Percentiles rank a stretch among this genome's conserved stretches.
phyloP scores from a whole-genome alignment of 2,797 vertebrate genomes.

The Columba guinea region DNA sequence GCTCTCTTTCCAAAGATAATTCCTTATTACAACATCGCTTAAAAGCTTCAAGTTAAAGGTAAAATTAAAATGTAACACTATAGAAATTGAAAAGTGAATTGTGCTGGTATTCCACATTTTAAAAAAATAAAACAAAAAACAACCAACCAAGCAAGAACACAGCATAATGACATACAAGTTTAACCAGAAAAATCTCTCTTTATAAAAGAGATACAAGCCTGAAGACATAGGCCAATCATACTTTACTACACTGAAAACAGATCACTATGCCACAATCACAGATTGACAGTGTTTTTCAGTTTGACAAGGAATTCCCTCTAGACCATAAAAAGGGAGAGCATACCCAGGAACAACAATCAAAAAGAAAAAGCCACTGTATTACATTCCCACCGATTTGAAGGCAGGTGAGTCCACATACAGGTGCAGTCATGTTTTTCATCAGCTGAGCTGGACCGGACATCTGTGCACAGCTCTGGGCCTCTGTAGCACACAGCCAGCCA shows the following conservation, averaged over 20 bases:
- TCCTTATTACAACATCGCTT: neutral
- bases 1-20: neutral
- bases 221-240: neutral
- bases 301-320: neutral
- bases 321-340: neutral
- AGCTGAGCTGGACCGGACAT: neutral
- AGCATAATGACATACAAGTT: neutral
- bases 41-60: neutral
- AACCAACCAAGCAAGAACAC: neutral
- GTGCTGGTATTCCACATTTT: accelerated
- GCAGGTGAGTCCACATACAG: neutral
- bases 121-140: too few species aligned
- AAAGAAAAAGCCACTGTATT: neutral
- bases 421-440: neutral
- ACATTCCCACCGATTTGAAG: neutral
- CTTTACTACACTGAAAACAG: neutral
- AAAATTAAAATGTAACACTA: neutral
- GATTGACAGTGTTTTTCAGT: neutral
- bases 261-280: neutral
- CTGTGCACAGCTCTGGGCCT: neutral
- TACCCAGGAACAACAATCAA: neutral
- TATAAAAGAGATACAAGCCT: neutral
- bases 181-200: neutral
- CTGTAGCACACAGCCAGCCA: accelerated
- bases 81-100: neutral